Percentiles rank a stretch among this genome's conserved stretches.
phyloP scores from a whole-genome alignment of 1,140 invertebrate species.

The Tetranychus urticae region DNA sequence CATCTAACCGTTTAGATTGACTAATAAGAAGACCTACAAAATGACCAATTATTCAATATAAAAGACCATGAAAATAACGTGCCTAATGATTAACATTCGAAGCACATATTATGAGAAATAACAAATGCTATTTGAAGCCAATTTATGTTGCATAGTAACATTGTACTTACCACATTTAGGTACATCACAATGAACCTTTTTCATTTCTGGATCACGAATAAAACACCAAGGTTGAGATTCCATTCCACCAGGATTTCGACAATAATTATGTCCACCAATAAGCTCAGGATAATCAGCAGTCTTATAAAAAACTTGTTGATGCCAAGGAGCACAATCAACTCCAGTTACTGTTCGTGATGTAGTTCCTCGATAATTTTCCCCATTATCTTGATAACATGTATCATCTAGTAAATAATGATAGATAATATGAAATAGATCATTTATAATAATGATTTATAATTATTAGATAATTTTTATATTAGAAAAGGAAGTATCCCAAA shows the following conservation, averaged over 20 bases:
- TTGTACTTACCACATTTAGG: constrained; percentile 43
- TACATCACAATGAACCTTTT: constrained; percentile 52
- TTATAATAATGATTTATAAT: no score
- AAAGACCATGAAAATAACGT: not conserved
- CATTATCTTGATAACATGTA: constrained; percentile 60
- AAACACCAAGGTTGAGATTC: constrained; percentile 75
- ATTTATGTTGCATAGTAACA: not conserved
- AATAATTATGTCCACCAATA: constrained; percentile 63
- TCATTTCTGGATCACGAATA: constrained; percentile 21
- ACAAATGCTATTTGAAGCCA: no score
- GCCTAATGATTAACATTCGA: not conserved
- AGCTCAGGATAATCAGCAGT: constrained; percentile 54
- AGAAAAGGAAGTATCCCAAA: no score
- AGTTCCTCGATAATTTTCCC: constrained; percentile 52
- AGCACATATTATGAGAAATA: no score
- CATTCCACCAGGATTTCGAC: constrained; percentile 60
- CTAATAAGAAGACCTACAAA: no score
- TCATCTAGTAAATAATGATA: constrained; percentile 21
- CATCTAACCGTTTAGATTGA: no score
- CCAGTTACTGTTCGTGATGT: constrained; percentile 42
- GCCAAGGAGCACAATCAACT: constrained; percentile 55
- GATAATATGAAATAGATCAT: no score
- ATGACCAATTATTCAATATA: not conserved
- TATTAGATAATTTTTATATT: no score
- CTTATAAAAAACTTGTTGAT: constrained; percentile 39